Evolutionary conservation across 2,888 invertebrate species (phyloP).

Genomic region (Agrilus cyanescens): DNA sequence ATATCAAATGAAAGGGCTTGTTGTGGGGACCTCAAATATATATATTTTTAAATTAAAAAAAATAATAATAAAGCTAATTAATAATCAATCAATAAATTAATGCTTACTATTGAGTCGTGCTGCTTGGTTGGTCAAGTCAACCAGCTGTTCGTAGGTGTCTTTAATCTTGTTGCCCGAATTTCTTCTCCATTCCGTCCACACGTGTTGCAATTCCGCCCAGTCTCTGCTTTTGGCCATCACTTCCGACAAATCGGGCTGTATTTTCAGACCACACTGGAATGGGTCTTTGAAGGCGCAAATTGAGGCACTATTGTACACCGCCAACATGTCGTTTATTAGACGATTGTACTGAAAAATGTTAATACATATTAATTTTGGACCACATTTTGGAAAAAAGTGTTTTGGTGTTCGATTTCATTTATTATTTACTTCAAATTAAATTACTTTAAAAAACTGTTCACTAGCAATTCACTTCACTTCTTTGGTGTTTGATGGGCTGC

Average conservation of each 20-base stretch:
- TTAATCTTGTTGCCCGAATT: conserved; percentile 69
- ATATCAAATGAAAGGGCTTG: no score
- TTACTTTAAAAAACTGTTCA: no score
- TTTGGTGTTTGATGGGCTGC: no score
- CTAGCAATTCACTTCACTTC: no score
- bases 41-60: no score
- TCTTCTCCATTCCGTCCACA: conserved; percentile 85
- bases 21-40: no score
- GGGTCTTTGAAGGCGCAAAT: conserved; percentile 78
- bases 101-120: conserved; percentile 68
- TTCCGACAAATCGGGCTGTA: conserved; percentile 64
- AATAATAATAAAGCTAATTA: no score
- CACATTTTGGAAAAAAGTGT: no score
- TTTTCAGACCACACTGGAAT: conserved; percentile 65
- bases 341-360: conserved; percentile 62
- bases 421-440: no score
- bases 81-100: no score
- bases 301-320: conserved; percentile 74
- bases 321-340: conserved; percentile 77
- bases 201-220: conserved; percentile 78
- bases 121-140: conserved; percentile 68
- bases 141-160: conserved; percentile 69
- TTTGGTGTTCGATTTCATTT: no score
- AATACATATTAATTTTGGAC: no score
- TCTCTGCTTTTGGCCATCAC: conserved; percentile 73